Base-by-base conservation (phyloP, 1,140 invertebrate species). In the Coboldia fuscipes region DNA sequence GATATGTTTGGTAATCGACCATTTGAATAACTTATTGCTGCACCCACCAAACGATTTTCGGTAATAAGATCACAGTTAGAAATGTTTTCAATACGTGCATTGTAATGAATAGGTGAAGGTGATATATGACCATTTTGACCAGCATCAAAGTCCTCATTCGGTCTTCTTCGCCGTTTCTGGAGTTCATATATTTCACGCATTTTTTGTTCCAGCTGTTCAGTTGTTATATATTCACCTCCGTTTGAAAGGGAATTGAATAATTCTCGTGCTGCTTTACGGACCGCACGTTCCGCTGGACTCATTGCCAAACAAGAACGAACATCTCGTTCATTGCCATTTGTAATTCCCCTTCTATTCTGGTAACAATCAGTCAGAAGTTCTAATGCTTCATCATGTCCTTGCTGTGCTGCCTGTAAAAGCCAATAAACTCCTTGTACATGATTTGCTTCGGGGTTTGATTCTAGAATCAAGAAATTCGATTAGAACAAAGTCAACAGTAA, bases 321-420 rank as follows among this genome's bases (percentile, higher is more conserved):
- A 45, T 88, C 80, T 7, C 71, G 62, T 40, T 72, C 70, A 51
- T 83, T 86, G 34, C 79, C 72, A 36, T 78, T 68, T 10, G 70
- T 79, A 7, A 86, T 81, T 9, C 82, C 79, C 44, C 71, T 68
- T 19, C 80, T 77, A 19, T 68, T 72, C 17, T 72, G 63, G 24
- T 79, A 67, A 56, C 84, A 89, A 53, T 80, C 65, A 45, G 66
- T 64, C 20, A 93, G 59, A 42, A 85, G 63, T 35, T 71, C 66
- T 16, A 81, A 82, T 3, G 85, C 84, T 50, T 85, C 80, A 38
- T 73, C 63, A 50, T 88, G 83, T 3, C 84, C 85, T 53, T 89
- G 82, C 45, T 85, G 76, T 0, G 84, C 85, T 1, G 86, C 82
- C 56, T 77, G 77, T 12, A 85, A 75, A 5, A 93, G 50, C 85